These are phyloP conservation scores for Acyrthosiphon pisum DNA, from an alignment of 1,140 invertebrate genomes.

Conservation along the genomic window DNA sequence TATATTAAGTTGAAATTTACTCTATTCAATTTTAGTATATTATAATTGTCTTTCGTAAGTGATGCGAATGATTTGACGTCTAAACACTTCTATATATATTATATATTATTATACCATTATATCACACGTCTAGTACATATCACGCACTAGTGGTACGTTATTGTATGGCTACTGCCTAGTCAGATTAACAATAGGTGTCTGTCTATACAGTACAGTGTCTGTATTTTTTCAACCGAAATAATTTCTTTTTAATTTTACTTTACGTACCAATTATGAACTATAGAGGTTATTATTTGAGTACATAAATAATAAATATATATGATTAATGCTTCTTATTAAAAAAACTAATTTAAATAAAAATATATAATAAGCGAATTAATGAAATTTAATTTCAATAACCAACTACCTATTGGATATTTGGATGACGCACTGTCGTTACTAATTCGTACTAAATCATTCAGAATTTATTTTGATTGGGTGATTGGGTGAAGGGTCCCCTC, in stretches of 20 bases:
- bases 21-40: not conserved
- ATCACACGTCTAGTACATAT: not conserved
- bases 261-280: not conserved
- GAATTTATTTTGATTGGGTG: too few relatives aligned
- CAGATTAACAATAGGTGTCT: not conserved
- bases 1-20: not conserved
- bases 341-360: not conserved
- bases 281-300: not conserved
- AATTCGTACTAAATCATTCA: too few relatives aligned
- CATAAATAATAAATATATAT: not conserved
- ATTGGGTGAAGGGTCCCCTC: too few relatives aligned
- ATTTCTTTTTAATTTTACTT: constrained; percentile 4
- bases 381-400: not conserved
- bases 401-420: not conserved
- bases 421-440: not conserved
- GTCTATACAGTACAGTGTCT: not conserved
- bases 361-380: not conserved
- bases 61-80: constrained; percentile 22
- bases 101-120: not conserved
- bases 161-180: constrained; percentile 16
- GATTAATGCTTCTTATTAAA: not conserved
- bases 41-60: not conserved
- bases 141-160: not conserved
- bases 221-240: constrained; percentile 9
- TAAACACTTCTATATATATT: not conserved